Evolutionary conservation across 2,797 vertebrate genomes (phyloP).

Genomic region (Acrocephalus scirpaceus): DNA sequence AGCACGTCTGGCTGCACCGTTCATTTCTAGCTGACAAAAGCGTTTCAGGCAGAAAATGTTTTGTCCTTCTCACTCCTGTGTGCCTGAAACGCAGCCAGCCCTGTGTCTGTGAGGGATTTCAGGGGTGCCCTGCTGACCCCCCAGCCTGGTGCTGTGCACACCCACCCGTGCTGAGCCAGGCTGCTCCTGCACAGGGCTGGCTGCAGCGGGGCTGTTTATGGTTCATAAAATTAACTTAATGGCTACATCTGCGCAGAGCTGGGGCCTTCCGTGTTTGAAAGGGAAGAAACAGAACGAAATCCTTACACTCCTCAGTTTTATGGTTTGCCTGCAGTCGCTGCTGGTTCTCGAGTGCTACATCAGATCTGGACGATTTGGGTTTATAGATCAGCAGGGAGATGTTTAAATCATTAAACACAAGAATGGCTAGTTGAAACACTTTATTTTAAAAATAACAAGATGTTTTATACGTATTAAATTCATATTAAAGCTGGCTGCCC

Average conservation of each 20-base stretch:
- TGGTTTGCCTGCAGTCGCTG: neutral
- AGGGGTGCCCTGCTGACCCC: neutral
- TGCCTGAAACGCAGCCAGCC: neutral
- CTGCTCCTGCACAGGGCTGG: neutral
- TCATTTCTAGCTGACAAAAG: fast-evolving
- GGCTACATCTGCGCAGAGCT: neutral
- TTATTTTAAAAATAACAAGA: neutral
- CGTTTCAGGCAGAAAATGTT: neutral
- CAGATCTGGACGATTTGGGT: neutral
- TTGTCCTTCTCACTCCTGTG: neutral
- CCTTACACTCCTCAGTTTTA: neutral
- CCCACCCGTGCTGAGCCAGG: neutral
- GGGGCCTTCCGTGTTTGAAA: neutral
- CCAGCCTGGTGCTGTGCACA: neutral
- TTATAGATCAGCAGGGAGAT: slow-evolving; percentile 19
- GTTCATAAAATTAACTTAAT: slow-evolving; percentile 30
- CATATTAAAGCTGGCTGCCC: neutral
- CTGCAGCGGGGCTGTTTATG: neutral
- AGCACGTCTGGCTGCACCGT: neutral
- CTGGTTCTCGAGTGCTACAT: fast-evolving
- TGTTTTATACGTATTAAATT: neutral
- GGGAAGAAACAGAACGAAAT: neutral
- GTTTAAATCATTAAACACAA: slow-evolving; percentile 17
- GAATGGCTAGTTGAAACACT: neutral
- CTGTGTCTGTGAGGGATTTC: no score